Base-by-base conservation (phyloP, 2,113 vertebrate species). In the Microcebus ravelobensis region DNA sequence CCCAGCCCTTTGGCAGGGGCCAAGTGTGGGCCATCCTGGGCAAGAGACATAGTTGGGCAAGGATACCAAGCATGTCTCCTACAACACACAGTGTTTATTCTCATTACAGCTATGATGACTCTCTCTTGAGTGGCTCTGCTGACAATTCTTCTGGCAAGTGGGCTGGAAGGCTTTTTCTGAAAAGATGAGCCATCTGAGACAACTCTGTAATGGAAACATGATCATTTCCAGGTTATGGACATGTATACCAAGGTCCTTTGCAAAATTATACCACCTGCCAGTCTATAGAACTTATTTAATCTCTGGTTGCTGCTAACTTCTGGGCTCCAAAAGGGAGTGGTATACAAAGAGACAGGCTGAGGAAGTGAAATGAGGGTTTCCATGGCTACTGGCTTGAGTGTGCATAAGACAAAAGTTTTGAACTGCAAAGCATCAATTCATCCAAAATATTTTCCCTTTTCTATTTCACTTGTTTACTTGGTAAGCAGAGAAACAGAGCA, bases 381-480 rank as follows among this genome's bases (percentile, higher is more conserved):
- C 57, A 71, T 91, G 93, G 57, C 74, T 89, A 76, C 90, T 48
- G 74, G n/a, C 79, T 80, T 65, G 27, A 71, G 50, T 82, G 55
- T 42, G 42, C 61, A 0, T 36, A 91, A 89, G 89, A 96, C 79
- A 95, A 93, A 96, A 84, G 93, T 42, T 87, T 95, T 95, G 82
- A 91, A 83, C 11, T 81, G 96, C 74, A 70, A 96, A 93, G 31
- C 68, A 89, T 95, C 86, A 61, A 83, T 96, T 96, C 80, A 83
- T 90, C 87, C 87, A 48, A 96, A 97, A 93, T 90, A 65, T 93
- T 97, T 97, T 92, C 61, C 87, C 74, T 98, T 27, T 95, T 94
- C 45, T 70, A n/a, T 91, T 97, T 96, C 23, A 18, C 90, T 97
- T 98, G 97, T 97, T 97, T 97, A 97, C 96, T 97, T 97, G 96